A percentile compares a stretch with the other conserved stretches of the same genome.
Evolutionary conservation across 37 sponge, comb jelly and placozoan genomes (phyloP).

Genomic region (Halichondria panicea): DNA sequence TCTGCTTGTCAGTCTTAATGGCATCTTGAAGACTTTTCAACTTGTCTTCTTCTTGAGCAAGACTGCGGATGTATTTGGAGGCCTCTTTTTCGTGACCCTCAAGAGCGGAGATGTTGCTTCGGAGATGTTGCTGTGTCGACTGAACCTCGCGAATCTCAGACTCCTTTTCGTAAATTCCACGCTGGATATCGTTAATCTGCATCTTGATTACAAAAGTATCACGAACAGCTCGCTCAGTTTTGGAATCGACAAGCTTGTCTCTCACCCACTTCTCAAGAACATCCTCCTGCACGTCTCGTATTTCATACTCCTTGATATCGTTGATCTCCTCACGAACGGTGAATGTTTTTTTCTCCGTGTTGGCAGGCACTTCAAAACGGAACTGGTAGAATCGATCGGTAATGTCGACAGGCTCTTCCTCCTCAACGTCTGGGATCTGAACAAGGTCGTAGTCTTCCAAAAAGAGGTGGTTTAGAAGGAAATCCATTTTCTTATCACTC

Average conservation of each 20-base stretch:
- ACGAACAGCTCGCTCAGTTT: conserved; percentile 23
- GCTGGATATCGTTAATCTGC: conserved; percentile 12
- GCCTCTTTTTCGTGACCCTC: conserved; percentile 72
- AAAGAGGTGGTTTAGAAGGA: conserved; percentile 88
- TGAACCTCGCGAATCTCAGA: conserved; percentile 74
- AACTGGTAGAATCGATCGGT: conserved; percentile 91
- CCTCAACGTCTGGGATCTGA: conserved; percentile 63
- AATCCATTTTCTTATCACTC: conserved; percentile 69
- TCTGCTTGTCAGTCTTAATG: conserved; percentile 55
- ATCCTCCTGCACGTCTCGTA: conserved; percentile 25
- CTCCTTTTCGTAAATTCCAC: conserved; percentile 69
- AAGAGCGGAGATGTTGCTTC: conserved; percentile 72
- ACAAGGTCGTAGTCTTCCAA: conserved; percentile 84
- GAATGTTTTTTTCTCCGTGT: conserved; percentile 79
- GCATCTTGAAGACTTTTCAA: conserved; percentile 46
- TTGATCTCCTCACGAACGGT: conserved; percentile 55
- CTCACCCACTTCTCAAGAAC: conserved; percentile 18
- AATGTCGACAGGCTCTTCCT: conserved; percentile 92
- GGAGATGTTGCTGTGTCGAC: conserved; percentile 56
- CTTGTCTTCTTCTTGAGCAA: conserved; percentile 78
- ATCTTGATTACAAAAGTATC: conserved; percentile 18
- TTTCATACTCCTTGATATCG: conserved; percentile 28
- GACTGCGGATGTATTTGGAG: conserved; percentile 72
- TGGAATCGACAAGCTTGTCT: conserved; percentile 24
- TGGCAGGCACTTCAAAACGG: conserved; percentile 68